Percentiles rank a stretch among this genome's conserved stretches.
These are phyloP conservation scores for Pinna nobilis DNA, from an alignment of 1,140 invertebrate genomes.

Conservation along the genomic window DNA sequence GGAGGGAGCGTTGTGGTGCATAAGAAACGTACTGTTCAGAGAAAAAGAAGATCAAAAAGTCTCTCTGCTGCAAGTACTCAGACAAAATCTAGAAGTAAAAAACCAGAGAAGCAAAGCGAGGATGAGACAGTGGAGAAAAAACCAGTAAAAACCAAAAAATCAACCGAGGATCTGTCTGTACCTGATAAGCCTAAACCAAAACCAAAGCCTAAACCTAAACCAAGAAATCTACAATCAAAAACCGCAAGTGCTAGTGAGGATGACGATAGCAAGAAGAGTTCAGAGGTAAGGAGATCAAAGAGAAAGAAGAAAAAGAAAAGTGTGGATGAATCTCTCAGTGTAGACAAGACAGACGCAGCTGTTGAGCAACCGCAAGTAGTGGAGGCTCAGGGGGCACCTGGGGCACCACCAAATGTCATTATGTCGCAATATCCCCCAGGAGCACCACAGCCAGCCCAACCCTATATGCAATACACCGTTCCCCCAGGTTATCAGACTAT, in stretches of 20 bases:
- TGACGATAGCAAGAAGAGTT: constrained; percentile 5
- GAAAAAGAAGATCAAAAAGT: constrained; percentile 49
- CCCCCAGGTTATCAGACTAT: constrained; percentile 12
- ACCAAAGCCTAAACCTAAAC: constrained; percentile 61
- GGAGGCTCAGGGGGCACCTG: not conserved
- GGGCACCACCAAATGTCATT: constrained; percentile 3
- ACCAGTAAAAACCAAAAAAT: constrained; percentile 10
- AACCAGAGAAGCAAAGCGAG: not conserved
- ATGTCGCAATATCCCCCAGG: constrained; percentile 7
- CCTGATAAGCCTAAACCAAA: constrained; percentile 37
- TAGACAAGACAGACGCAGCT: not conserved
- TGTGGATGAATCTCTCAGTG: not conserved
- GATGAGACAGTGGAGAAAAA: not conserved
- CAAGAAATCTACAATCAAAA: constrained; percentile 49
- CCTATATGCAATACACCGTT: constrained; percentile 20
- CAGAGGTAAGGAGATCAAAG: not conserved
- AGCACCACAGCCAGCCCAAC: constrained; percentile 10
- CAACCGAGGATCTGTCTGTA: constrained; percentile 13
- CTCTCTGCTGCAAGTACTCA: constrained; percentile 56
- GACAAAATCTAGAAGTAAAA: constrained; percentile 24
- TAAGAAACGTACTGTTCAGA: constrained; percentile 49
- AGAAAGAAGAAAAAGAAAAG: constrained; percentile 19
- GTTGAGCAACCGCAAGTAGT: constrained; percentile 18
- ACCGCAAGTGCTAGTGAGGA: constrained; percentile 19
- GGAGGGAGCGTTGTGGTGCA: constrained; percentile 44